Conservation (phyloP, 2,797 vertebrate genomes). For the Hydrophis major region DNA sequence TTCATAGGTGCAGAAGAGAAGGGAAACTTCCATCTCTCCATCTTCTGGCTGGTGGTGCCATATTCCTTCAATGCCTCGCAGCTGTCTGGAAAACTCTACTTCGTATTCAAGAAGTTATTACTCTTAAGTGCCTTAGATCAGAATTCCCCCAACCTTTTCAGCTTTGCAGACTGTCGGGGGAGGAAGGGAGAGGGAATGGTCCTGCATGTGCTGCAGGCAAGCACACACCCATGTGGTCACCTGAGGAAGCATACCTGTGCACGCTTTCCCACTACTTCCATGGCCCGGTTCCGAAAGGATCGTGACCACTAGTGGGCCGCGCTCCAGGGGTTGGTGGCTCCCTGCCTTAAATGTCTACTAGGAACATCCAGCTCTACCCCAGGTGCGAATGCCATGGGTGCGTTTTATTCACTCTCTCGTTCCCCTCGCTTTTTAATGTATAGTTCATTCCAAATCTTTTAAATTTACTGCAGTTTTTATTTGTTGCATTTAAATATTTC, state of each 20-base stretch:
- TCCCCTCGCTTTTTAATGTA: not conserved
- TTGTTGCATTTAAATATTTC: not conserved
- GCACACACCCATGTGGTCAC: too few relatives aligned
- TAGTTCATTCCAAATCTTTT: not conserved
- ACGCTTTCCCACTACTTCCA: not conserved
- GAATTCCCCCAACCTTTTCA: not conserved
- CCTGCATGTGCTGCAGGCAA: too few relatives aligned
- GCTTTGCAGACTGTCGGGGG: not conserved
- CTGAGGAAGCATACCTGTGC: not conserved
- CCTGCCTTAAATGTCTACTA: not conserved
- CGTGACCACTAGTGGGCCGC: fast-evolving
- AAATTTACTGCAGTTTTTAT: not conserved
- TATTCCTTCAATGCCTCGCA: not conserved
- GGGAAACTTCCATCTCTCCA: not conserved
- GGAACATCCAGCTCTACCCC: not conserved
- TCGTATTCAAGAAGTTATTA: not conserved
- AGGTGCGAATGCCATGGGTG: not conserved
- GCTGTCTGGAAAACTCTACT: not conserved
- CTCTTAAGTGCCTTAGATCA: not conserved
- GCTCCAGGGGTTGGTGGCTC: not conserved
- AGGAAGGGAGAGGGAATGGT: too few relatives aligned
- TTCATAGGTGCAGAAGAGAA: not conserved
- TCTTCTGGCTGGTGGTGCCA: not conserved
- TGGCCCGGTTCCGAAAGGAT: not conserved
- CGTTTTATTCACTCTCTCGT: not conserved